Conservation (phyloP, 2,888 invertebrate genomes). For the Ethmia dodecea region DNA sequence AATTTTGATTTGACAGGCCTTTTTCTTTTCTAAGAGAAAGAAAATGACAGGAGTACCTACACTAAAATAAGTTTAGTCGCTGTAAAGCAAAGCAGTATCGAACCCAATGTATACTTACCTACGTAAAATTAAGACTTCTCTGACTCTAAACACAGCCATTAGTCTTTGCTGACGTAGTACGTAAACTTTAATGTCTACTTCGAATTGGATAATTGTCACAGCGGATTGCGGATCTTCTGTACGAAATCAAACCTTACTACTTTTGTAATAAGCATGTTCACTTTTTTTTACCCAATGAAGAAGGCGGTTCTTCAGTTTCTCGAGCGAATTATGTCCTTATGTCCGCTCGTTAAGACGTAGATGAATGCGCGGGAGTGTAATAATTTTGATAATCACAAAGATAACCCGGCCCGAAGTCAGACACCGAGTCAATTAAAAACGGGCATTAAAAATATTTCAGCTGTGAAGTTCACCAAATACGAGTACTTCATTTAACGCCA, state of each 20-base stretch:
- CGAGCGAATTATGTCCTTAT: too few relatives aligned
- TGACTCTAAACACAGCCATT: slow-evolving; percentile 20
- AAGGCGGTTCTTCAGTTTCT: too few relatives aligned
- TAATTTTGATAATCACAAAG: slow-evolving; percentile 27
- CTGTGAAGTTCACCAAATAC: slow-evolving; percentile 24
- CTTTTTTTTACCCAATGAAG: too few relatives aligned
- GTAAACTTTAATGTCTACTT: slow-evolving; percentile 20
- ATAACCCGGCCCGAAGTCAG: slow-evolving; percentile 27
- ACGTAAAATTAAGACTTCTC: too few relatives aligned
- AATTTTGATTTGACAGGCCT: too few relatives aligned
- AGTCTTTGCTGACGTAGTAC: slow-evolving; percentile 20
- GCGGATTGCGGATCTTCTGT: not conserved
- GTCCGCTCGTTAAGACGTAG: too few relatives aligned
- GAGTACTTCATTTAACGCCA: slow-evolving; percentile 24
- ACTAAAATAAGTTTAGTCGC: too few relatives aligned
- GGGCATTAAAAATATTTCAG: slow-evolving; percentile 29
- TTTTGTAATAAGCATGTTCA: too few relatives aligned
- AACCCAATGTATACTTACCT: too few relatives aligned
- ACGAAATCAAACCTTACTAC: not conserved
- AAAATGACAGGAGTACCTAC: too few relatives aligned
- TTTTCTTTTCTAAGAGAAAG: too few relatives aligned
- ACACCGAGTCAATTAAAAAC: slow-evolving; percentile 27
- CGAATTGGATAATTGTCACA: slow-evolving; percentile 21
- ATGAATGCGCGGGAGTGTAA: slow-evolving; percentile 8
- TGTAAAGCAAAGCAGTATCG: too few relatives aligned